Evolutionary conservation across 2,113 vertebrate species (phyloP).

Genomic region (Sardina pilchardus): DNA sequence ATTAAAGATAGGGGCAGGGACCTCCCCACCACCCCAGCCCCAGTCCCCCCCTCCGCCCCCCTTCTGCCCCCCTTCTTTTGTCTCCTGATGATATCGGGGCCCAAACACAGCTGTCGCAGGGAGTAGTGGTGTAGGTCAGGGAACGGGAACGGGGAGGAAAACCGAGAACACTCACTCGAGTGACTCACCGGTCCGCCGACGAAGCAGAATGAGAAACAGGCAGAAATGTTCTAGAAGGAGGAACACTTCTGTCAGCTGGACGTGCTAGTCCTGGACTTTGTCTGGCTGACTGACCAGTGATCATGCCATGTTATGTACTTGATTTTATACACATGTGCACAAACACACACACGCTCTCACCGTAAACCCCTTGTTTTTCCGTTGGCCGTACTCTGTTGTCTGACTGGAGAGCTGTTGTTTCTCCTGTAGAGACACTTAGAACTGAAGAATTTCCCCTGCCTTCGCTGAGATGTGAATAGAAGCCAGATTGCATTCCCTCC

Average conservation of each 20-base stretch:
- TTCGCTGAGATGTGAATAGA: neutral
- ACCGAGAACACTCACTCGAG: neutral
- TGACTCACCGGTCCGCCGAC: neutral
- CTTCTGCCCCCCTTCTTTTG: neutral
- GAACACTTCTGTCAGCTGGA: neutral
- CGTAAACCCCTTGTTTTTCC: neutral
- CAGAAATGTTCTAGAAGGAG: too few relatives aligned
- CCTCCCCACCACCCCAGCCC: neutral
- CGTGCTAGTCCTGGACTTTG: neutral
- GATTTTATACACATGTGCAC: neutral
- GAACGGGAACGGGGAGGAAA: neutral
- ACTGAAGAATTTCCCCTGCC: neutral
- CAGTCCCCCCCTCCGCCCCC: neutral
- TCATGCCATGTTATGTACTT: neutral
- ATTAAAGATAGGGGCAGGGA: neutral
- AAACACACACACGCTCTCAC: neutral
- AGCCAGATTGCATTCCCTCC: neutral
- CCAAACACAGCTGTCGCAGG: conserved; percentile 26
- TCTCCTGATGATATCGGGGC: conserved; percentile 9
- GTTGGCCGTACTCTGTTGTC: neutral
- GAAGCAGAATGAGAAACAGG: neutral
- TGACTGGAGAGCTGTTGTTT: neutral
- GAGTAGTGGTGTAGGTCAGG: neutral
- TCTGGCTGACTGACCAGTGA: neutral
- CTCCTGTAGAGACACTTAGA: too few relatives aligned